phyloP scores from a whole-genome alignment of 2,113 vertebrate species.

The Phyllostomus discolor region DNA sequence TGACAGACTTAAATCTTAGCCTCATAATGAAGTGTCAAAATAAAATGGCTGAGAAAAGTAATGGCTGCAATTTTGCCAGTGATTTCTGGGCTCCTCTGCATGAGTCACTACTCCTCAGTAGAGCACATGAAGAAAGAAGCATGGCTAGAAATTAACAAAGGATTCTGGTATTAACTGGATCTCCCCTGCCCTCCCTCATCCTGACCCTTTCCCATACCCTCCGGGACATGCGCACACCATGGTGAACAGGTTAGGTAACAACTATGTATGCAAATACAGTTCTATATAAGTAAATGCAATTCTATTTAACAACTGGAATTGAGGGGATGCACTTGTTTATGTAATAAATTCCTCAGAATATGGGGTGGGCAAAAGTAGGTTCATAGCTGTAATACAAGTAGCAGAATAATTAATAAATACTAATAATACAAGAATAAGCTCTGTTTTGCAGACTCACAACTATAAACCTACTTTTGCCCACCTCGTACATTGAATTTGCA shows the following conservation, averaged over 20 bases:
- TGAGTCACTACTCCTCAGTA: neutral
- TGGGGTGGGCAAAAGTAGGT: neutral
- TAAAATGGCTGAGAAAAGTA: neutral
- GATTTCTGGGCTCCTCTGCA: neutral
- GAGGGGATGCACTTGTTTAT: neutral
- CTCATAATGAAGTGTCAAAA: neutral
- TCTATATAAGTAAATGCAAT: neutral
- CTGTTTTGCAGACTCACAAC: neutral
- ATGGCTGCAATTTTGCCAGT: neutral
- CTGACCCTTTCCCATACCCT: neutral
- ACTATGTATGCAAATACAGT: neutral
- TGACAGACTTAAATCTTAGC: constrained; percentile 18
- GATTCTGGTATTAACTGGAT: neutral
- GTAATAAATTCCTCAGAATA: neutral
- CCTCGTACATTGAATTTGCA: neutral
- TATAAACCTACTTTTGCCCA: neutral
- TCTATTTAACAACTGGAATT: neutral
- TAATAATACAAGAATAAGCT: neutral
- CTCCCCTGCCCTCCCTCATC: neutral
- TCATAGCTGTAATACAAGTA: neutral
- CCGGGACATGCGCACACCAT: neutral
- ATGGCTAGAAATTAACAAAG: neutral
- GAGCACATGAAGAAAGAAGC: neutral
- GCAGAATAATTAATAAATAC: neutral
- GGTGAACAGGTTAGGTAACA: neutral